Evolutionary conservation across 2,113 vertebrate genomes (phyloP), one percentile per base, ranked within the genome.

Genomic region (Rhea pennata): DNA sequence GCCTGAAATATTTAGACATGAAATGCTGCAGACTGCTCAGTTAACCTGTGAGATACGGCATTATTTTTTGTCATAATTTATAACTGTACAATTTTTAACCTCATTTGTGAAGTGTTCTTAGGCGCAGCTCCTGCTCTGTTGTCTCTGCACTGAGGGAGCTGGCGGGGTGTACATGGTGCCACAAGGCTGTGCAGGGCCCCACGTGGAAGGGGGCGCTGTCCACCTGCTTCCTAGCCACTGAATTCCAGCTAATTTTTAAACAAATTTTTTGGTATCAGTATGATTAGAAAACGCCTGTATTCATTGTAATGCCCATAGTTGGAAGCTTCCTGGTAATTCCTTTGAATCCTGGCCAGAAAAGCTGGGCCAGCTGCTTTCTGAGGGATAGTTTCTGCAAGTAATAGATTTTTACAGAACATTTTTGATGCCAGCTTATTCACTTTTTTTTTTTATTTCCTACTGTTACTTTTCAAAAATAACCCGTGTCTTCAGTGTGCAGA

Each of bases 381-480:
- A 71, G n/a, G 39, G 46, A 88, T 54, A 4, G 29, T 92, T 95
- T 92, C 56, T 88, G 42, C 27, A 59, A 59, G 48, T 27, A 93
- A 59, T 70, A 39, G 12, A 12, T 40, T 77, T 84, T 64, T 90
- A 72, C 81, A 70, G 50, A 90, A 62, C 10, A 27, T 91, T 92
- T 42, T 73, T 46, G 58, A 76, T 1, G 26, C 40, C 4, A 39
- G 29, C 4, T 77, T 4, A 20, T 42, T 67, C 67, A 54, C 2
- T 20, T 17, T 40, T 73, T 42, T 33, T 39, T 50, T 0, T 36
- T 36, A 58, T 74, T 9, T 72, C 11, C 46, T 90, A 72, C 56
- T 94, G 53, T 74, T 44, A 44, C 26, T 96, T 88, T 67, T 69
- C 65, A 92, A 29, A 96, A 92, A 81, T 72, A 95, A 77, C 16